Conservation (phyloP, 2,888 invertebrate species). For the Poecilus cupreus region DNA sequence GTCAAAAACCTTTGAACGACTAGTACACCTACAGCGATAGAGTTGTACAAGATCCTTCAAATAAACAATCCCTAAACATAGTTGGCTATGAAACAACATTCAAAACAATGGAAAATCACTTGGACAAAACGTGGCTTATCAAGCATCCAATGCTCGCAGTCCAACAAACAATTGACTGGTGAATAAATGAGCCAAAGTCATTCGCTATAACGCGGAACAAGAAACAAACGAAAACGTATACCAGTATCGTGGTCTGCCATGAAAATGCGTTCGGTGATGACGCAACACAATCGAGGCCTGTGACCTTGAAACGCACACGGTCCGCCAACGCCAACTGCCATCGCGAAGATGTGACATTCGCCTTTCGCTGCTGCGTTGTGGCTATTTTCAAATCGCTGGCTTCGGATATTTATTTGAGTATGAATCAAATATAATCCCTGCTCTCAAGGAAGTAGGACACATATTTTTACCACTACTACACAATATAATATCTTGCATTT, state of each 20-base stretch:
- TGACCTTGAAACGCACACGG: conserved; percentile 18
- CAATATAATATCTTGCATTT: too few species aligned
- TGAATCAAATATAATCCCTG: background rate
- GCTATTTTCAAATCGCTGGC: too few species aligned
- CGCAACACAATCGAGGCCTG: background rate
- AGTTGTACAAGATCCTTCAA: background rate
- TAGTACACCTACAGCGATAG: background rate
- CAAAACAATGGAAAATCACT: conserved; percentile 48
- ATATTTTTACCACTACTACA: background rate
- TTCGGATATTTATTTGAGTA: background rate
- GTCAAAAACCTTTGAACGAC: background rate
- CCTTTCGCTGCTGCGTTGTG: background rate
- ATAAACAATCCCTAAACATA: background rate
- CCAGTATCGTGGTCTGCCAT: background rate
- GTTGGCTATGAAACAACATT: background rate
- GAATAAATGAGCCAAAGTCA: background rate
- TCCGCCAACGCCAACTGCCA: conserved; percentile 4
- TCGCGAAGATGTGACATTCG: conserved; percentile 9
- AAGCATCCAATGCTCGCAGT: background rate
- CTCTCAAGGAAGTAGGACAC: background rate
- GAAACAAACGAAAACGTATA: background rate
- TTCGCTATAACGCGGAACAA: background rate
- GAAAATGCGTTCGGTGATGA: background rate
- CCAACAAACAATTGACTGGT: background rate
- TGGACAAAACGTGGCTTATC: conserved; percentile 39